A percentile compares a stretch with the other conserved stretches of the same genome.
Conservation (phyloP, 2,797 vertebrate genomes). For the Eulemur albifrons region DNA sequence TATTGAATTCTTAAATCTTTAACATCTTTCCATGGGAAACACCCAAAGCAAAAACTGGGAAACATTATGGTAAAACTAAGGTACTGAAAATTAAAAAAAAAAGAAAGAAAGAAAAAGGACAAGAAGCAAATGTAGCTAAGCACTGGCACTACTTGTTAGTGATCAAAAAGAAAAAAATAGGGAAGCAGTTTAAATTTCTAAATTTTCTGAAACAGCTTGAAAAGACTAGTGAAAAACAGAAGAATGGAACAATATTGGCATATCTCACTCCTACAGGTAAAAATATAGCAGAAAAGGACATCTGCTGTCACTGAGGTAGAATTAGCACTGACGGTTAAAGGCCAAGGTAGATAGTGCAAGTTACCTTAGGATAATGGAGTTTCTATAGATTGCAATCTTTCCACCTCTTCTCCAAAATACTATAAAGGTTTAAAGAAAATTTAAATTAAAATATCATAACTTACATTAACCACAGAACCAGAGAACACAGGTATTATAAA, state of each 20-base stretch:
- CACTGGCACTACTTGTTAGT: neutral
- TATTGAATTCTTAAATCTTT: neutral
- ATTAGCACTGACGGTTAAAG: neutral
- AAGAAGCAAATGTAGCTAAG: neutral
- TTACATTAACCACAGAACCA: neutral
- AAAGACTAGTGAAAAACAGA: neutral
- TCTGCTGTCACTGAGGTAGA: neutral
- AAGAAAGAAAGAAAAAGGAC: neutral
- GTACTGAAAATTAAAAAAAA: neutral
- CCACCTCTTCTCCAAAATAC: neutral
- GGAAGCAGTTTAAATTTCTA: neutral
- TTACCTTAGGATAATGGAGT: neutral
- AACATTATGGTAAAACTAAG: neutral
- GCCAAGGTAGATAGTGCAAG: neutral
- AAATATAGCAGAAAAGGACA: neutral
- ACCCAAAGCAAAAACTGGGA: neutral
- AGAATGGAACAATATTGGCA: neutral
- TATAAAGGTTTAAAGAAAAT: neutral
- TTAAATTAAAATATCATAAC: neutral
- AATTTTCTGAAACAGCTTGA: neutral
- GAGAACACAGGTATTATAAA: neutral
- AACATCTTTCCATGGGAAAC: neutral
- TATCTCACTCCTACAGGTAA: neutral
- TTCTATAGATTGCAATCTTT: neutral
- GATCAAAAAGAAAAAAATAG: neutral